A percentile compares a stretch with the other conserved stretches of the same genome.
Conservation (phyloP, 2,888 invertebrate species). For the Morpho helenor region DNA sequence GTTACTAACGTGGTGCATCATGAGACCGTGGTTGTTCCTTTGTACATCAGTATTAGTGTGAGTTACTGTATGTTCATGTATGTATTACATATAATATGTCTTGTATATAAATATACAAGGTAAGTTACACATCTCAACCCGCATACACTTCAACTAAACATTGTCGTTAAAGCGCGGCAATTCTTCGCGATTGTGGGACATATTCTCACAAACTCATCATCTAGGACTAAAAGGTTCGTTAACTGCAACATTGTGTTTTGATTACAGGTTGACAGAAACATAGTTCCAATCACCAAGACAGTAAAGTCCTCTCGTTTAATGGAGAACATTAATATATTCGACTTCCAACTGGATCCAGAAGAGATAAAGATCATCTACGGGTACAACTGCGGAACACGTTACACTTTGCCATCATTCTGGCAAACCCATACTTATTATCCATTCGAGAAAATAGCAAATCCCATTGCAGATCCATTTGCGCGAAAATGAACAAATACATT, state of each 20-base stretch:
- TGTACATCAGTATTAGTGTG: too few species aligned
- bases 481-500: too few species aligned
- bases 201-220: too few species aligned
- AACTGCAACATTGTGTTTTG: neutral
- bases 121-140: too few species aligned
- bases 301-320: slow-evolving; percentile 41
- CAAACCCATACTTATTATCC: slow-evolving; percentile 62
- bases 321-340: slow-evolving; percentile 62
- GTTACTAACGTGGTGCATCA: too few species aligned
- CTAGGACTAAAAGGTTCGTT: neutral
- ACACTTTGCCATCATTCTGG: slow-evolving; percentile 63
- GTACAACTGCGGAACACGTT: slow-evolving; percentile 41
- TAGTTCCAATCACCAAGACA: slow-evolving; percentile 60
- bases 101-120: too few species aligned
- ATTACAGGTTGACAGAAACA: slow-evolving; percentile 58
- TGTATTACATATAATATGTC: too few species aligned
- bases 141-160: too few species aligned
- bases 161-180: too few species aligned
- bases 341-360: slow-evolving; percentile 47
- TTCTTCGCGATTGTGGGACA: too few species aligned
- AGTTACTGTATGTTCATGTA: too few species aligned
- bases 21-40: too few species aligned
- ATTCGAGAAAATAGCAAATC: slow-evolving; percentile 52
- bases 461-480: slow-evolving; percentile 47
- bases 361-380: slow-evolving; percentile 48